Percentiles rank a stretch among this genome's conserved stretches.
Conservation (phyloP, 2,113 vertebrate species). For the Megalops atlanticus region DNA sequence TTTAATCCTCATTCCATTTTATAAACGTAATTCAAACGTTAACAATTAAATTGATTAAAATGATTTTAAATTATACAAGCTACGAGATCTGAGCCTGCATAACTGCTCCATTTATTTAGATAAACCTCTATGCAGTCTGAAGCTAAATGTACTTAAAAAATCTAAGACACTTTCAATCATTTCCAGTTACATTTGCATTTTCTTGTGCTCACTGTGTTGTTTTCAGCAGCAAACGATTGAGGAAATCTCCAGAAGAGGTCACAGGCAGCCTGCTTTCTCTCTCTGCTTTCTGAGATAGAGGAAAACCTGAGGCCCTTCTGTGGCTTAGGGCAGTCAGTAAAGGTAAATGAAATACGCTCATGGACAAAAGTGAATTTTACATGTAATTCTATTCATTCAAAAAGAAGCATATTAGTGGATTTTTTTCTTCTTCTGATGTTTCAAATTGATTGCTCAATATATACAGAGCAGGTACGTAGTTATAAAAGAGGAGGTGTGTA, state of each 20-base stretch:
- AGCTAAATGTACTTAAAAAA: constrained; percentile 21
- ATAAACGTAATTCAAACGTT: background rate
- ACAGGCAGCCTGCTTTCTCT: background rate
- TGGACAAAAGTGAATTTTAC: too few species aligned
- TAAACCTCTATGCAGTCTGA: constrained; percentile 16
- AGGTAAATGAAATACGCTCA: background rate
- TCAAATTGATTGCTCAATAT: too few species aligned
- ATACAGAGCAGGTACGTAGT: too few species aligned
- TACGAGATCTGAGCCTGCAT: background rate
- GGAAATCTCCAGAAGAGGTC: constrained; percentile 3
- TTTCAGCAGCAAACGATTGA: background rate
- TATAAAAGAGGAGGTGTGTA: too few species aligned
- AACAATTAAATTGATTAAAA: constrained; percentile 11
- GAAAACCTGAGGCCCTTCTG: background rate
- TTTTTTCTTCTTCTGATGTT: too few species aligned
- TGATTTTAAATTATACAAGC: constrained; percentile 1
- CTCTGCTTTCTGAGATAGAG: background rate
- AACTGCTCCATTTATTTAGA: constrained; percentile 22
- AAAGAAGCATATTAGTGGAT: too few species aligned
- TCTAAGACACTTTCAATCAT: constrained; percentile 22
- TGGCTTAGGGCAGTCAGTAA: background rate
- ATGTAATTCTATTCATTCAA: too few species aligned
- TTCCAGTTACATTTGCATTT: constrained; percentile 12
- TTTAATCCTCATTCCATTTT: constrained; percentile 7
- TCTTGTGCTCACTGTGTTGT: constrained; percentile 6